Percentiles rank a stretch among this genome's conserved stretches.
Conservation (phyloP, 30 jellyfish, hydroid and myxozoan species). For the Turritopsis rubra region DNA sequence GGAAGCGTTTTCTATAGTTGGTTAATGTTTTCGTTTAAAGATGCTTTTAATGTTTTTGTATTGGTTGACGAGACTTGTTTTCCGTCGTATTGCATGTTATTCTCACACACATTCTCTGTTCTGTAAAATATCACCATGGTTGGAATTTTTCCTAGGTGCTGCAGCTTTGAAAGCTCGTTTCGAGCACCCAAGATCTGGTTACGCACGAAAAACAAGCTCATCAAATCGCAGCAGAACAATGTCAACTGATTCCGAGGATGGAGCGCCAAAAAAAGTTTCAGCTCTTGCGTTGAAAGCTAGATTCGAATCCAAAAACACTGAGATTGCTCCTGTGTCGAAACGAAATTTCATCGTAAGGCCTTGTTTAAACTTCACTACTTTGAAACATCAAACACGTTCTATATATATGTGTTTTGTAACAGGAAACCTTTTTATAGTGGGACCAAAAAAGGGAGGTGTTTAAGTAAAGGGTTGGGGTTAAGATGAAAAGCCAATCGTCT, state of each 20-base stretch:
- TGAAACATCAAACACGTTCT: not conserved
- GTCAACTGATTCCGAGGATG: constrained; percentile 26
- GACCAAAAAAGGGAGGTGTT: no score
- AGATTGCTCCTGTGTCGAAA: constrained; percentile 22
- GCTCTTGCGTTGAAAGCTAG: constrained; percentile 18
- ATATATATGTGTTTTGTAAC: not conserved
- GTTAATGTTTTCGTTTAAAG: no score
- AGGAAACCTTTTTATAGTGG: no score
- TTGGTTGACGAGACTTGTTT: not conserved
- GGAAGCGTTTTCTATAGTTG: no score
- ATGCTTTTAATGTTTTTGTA: no score
- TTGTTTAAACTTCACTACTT: not conserved
- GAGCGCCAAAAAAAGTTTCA: constrained; percentile 6
- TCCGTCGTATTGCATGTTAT: not conserved
- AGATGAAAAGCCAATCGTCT: no score
- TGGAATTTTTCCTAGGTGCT: not conserved
- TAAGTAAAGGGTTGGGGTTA: no score
- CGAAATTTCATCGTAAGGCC: constrained; percentile 33
- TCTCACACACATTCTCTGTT: not conserved
- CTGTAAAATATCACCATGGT: not conserved
- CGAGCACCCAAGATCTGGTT: constrained; percentile 4
- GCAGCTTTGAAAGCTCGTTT: constrained; percentile 32
- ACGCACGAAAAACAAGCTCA: not conserved
- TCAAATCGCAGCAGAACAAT: constrained; percentile 5
- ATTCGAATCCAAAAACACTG: constrained; percentile 23